Evolutionary conservation across 2,888 invertebrate genomes (phyloP).

Genomic region (Diabrotica balteata): DNA sequence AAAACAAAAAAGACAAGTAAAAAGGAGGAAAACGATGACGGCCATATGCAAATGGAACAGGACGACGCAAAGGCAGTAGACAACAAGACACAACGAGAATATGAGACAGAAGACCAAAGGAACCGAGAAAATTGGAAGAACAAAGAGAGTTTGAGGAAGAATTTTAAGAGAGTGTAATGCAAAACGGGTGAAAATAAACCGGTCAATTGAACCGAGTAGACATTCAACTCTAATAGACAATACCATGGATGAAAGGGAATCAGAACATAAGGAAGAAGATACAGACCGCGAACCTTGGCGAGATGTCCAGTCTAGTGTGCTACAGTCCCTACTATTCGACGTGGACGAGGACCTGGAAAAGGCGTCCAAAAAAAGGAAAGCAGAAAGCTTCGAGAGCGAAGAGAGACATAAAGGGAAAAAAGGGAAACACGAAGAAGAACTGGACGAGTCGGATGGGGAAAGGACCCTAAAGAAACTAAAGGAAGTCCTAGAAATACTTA

Average conservation of each 20-base stretch:
- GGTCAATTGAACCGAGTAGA: not conserved
- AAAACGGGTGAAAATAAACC: not conserved
- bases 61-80: not conserved
- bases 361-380: not conserved
- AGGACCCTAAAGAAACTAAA: too few relatives aligned
- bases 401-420: not conserved
- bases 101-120: not conserved
- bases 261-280: not conserved
- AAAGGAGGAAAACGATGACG: not conserved
- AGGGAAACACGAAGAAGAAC: not conserved
- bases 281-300: too few relatives aligned
- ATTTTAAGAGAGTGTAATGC: not conserved
- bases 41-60: not conserved
- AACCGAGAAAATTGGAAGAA: not conserved
- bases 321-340: not conserved
- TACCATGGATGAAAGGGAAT: not conserved
- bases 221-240: not conserved
- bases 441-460: too few relatives aligned
- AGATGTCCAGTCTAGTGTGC: not conserved
- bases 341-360: not conserved
- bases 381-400: not conserved
- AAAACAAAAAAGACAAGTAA: too few relatives aligned
- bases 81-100: not conserved
- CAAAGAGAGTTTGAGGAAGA: not conserved
- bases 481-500: too few relatives aligned